phyloP scores from a whole-genome alignment of 2,113 vertebrate genomes.

The Halcyon senegalensis region DNA sequence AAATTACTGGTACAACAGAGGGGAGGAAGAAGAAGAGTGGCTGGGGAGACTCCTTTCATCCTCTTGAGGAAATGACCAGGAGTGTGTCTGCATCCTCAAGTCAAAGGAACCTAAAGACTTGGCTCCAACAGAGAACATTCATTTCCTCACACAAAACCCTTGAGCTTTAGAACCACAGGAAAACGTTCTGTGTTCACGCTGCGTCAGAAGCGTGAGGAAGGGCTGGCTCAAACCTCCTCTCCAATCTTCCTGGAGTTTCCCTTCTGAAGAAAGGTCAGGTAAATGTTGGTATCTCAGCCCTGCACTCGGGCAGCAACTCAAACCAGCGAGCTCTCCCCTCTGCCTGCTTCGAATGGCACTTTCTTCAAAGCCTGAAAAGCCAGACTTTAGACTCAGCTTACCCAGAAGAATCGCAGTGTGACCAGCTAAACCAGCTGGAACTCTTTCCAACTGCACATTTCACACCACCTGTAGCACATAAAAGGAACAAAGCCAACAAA shows the following conservation, averaged over 20 bases:
- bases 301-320: accelerated
- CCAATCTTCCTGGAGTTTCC: background rate
- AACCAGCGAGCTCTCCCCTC: background rate
- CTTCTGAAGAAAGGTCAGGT: background rate
- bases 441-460: background rate
- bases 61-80: background rate
- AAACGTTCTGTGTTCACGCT: accelerated
- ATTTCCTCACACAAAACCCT: background rate
- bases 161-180: background rate
- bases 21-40: background rate
- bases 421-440: background rate
- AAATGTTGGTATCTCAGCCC: background rate
- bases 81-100: background rate
- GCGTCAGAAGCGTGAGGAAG: background rate
- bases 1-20: background rate
- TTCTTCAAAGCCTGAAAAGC: background rate
- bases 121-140: background rate
- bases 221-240: background rate
- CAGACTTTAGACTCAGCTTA: background rate
- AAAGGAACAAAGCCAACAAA: background rate
- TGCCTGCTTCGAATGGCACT: accelerated
- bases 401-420: background rate
- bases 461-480: background rate
- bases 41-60: background rate
- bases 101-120: background rate